phyloP scores from a whole-genome alignment of 2,113 vertebrate species.

The Prionailurus bengalensis region DNA sequence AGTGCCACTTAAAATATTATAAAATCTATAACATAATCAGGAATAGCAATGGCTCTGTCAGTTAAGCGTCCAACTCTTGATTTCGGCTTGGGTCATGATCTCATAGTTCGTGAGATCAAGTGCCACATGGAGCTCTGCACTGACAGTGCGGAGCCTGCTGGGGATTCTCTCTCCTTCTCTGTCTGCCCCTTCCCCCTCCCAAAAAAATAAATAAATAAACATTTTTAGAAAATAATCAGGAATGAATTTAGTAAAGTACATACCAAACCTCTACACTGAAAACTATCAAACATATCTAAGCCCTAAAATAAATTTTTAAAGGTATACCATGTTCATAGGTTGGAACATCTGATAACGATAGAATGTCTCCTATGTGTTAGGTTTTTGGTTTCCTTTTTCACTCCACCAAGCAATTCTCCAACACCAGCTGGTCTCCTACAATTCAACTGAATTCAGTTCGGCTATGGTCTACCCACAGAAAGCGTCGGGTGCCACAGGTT shows the following conservation, averaged over 20 bases:
- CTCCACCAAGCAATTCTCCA: not conserved
- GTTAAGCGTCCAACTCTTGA: too few species aligned
- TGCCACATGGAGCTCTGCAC: too few species aligned
- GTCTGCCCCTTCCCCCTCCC: too few species aligned
- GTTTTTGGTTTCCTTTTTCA: not conserved
- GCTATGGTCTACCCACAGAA: not conserved
- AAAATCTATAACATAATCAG: not conserved
- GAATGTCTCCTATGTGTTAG: not conserved
- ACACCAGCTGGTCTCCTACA: not conserved
- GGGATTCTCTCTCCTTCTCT: too few species aligned
- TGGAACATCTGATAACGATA: not conserved
- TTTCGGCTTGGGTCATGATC: too few species aligned
- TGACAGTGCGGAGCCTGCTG: too few species aligned
- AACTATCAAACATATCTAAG: not conserved
- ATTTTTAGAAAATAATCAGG: not conserved
- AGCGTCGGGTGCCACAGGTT: not conserved
- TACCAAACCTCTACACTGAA: not conserved
- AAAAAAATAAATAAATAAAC: too few species aligned
- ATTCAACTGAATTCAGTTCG: not conserved
- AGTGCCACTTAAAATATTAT: not conserved
- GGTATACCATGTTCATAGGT: not conserved
- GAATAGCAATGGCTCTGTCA: not conserved
- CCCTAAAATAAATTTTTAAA: slow-evolving; percentile 21
- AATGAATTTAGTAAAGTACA: not conserved
- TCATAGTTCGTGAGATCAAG: too few species aligned